A percentile compares a stretch with the other conserved stretches of the same genome.
Evolutionary conservation across 2,888 invertebrate genomes (phyloP).

Genomic region (Lycophotia porphyrea): DNA sequence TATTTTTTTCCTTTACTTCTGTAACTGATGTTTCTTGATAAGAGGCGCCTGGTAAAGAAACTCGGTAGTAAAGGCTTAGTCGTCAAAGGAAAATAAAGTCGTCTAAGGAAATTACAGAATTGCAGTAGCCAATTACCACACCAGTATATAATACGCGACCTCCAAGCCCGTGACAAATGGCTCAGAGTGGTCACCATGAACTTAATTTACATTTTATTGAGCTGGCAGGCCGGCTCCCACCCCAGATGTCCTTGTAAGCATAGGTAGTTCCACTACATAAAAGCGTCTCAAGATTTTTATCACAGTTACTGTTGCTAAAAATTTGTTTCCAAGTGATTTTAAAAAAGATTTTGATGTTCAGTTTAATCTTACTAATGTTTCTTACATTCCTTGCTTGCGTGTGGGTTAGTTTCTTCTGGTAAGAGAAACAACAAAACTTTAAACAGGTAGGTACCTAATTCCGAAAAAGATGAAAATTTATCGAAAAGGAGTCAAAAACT

Average conservation of each 20-base stretch:
- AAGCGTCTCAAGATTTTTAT: slow-evolving; percentile 37
- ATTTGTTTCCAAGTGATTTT: background rate
- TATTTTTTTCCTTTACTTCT: slow-evolving; percentile 10
- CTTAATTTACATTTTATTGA: slow-evolving; percentile 42
- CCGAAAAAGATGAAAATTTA: background rate
- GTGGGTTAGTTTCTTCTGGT: background rate
- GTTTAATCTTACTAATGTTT: background rate
- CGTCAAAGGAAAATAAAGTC: no score
- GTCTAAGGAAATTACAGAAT: slow-evolving; percentile 25
- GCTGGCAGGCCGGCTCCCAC: slow-evolving; percentile 7
- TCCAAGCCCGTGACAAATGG: slow-evolving; percentile 37
- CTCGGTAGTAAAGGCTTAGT: background rate
- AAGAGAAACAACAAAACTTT: background rate
- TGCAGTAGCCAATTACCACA: slow-evolving; percentile 11
- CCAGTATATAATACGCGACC: slow-evolving; percentile 17
- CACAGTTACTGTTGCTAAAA: background rate
- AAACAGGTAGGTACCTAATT: background rate
- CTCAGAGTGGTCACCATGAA: slow-evolving; percentile 47
- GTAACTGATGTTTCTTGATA: background rate
- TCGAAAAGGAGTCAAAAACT: background rate
- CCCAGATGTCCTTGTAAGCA: slow-evolving; percentile 47
- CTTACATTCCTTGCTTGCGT: background rate
- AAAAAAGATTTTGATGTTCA: background rate
- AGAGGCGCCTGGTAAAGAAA: background rate
- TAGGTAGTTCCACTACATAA: slow-evolving; percentile 17